Evolutionary conservation across 2,888 invertebrate genomes (phyloP), one percentile per base, ranked within the genome.

Genomic region (Orchestes rusci): DNA sequence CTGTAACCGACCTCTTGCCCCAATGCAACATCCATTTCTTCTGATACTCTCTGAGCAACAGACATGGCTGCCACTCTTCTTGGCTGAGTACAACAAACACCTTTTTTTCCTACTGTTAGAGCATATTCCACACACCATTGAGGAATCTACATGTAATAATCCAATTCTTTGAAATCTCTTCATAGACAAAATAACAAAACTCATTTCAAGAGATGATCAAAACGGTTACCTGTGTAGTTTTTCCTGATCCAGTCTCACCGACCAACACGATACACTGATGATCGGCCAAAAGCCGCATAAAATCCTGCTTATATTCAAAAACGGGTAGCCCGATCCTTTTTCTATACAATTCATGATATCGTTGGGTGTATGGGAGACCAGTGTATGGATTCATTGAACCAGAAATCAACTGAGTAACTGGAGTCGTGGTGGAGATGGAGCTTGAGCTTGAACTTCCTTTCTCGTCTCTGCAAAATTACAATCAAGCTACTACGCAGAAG

Each of bases 151-250:
- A n/a, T n/a, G n/a, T n/a, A n/a, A n/a, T n/a, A n/a, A n/a, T n/a
- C n/a, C n/a, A n/a, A n/a, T n/a, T n/a, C n/a, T n/a, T n/a, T n/a
- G n/a, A n/a, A n/a, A n/a, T n/a, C n/a, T n/a, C n/a, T n/a, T n/a
- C n/a, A n/a, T n/a, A n/a, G n/a, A n/a, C n/a, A n/a, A n/a, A n/a
- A n/a, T n/a, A n/a, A n/a, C n/a, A n/a, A n/a, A n/a, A n/a, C n/a
- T n/a, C n/a, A n/a, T n/a, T n/a, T n/a, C n/a, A n/a, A n/a, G n/a
- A n/a, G n/a, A n/a, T n/a, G n/a, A n/a, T n/a, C n/a, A n/a, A n/a
- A n/a, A n/a, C n/a, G n/a, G n/a, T n/a, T n/a, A n/a, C n/a, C n/a
- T 96, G 99, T 8, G 99, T 99, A 0, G 99, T 99, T 73, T 99
- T 99, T 1, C 99, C 99, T 4, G 50, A 96, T n/a, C 99, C 99